Evolutionary conservation across 1,140 invertebrate species (phyloP).

Genomic region (Holotrichia oblita): DNA sequence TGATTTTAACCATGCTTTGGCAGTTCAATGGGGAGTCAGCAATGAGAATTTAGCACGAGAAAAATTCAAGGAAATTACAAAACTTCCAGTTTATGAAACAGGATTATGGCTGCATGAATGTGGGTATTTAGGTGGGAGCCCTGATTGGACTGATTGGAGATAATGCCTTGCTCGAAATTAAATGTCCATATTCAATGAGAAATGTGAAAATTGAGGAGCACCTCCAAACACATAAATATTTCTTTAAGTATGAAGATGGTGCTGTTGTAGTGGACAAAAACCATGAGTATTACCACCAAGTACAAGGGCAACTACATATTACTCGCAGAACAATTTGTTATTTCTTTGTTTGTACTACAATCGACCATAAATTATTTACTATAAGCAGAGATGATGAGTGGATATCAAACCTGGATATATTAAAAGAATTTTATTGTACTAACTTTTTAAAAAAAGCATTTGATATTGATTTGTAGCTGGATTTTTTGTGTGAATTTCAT

Average conservation of each 20-base stretch:
- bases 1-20: constrained; percentile 36
- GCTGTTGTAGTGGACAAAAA: background rate
- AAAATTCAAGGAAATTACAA: constrained; percentile 18
- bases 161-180: constrained; percentile 47
- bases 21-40: constrained; percentile 35
- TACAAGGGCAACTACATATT: constrained; percentile 44
- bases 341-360: constrained; percentile 45
- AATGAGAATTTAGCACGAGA: constrained; percentile 18
- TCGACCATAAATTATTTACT: constrained; percentile 21
- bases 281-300: constrained; percentile 38
- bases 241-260: constrained; percentile 27
- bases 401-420: constrained; percentile 38
- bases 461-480: too few species aligned
- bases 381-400: constrained; percentile 41
- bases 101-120: constrained; percentile 47
- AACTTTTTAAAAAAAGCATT: background rate
- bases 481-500: too few species aligned
- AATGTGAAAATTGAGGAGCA: constrained; percentile 43
- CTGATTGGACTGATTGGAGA: constrained; percentile 51
- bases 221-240: background rate
- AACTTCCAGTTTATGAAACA: constrained; percentile 32
- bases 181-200: constrained; percentile 50
- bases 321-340: constrained; percentile 43
- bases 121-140: constrained; percentile 47
- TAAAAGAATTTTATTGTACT: constrained; percentile 45